These are phyloP conservation scores for Limnephilus lunatus DNA, from an alignment of 2,888 invertebrate genomes.

Conservation along the genomic window DNA sequence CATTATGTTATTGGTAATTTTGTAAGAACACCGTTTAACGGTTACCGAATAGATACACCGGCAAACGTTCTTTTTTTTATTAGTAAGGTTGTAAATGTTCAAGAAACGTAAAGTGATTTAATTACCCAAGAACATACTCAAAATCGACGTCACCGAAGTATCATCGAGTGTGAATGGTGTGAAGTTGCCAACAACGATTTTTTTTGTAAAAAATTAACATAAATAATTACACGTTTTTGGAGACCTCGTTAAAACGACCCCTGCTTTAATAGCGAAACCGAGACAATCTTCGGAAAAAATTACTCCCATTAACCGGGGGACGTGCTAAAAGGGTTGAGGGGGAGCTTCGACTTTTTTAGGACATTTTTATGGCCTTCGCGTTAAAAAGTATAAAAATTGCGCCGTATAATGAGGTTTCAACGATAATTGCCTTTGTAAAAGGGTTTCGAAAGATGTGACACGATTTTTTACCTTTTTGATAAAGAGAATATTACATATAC, in stretches of 20 bases:
- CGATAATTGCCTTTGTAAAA: conserved; percentile 7
- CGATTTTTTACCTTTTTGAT: background rate
- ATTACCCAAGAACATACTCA: too few species aligned
- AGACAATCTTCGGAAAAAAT: conserved; percentile 65
- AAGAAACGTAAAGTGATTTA: too few species aligned
- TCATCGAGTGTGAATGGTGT: background rate
- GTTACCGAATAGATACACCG: too few species aligned
- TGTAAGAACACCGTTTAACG: too few species aligned
- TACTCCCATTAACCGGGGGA: conserved; percentile 62
- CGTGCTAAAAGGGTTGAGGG: conserved; percentile 58
- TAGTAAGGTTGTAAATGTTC: too few species aligned
- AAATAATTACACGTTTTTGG: background rate
- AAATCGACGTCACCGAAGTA: too few species aligned
- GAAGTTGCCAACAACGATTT: background rate
- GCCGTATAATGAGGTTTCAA: conserved; percentile 5
- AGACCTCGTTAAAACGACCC: background rate
- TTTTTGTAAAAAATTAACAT: background rate
- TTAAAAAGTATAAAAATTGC: conserved; percentile 37
- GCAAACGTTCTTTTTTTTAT: too few species aligned
- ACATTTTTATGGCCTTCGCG: conserved; percentile 47
- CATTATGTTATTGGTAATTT: too few species aligned
- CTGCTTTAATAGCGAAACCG: conserved; percentile 20
- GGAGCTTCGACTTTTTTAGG: conserved; percentile 49
- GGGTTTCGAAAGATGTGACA: background rate
- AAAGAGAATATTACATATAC: background rate